These are phyloP conservation scores for Channa maculata DNA, from an alignment of 2,113 vertebrate species.

Conservation along the genomic window DNA sequence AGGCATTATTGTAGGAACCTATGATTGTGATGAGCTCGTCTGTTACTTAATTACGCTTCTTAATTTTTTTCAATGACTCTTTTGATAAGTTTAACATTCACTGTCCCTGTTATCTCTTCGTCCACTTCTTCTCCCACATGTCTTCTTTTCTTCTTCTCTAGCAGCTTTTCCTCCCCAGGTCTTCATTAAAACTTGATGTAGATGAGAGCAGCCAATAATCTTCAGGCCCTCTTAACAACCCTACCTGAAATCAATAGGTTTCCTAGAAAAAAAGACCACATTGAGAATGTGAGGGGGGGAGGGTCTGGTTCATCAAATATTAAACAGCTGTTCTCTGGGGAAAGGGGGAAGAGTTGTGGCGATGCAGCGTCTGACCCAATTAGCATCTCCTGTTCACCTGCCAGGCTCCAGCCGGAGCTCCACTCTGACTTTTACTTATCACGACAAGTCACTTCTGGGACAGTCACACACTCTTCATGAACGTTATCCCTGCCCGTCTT, in stretches of 20 bases:
- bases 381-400: slow-evolving; percentile 77
- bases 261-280: slow-evolving; percentile 36
- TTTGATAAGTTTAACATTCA: not conserved
- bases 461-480: slow-evolving; percentile 43
- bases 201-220: slow-evolving; percentile 83
- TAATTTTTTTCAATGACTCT: not conserved
- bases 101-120: not conserved
- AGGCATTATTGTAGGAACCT: no score
- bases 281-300: slow-evolving; percentile 21
- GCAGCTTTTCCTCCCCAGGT: slow-evolving; percentile 51
- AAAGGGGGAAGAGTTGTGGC: slow-evolving; percentile 51
- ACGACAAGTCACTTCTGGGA: slow-evolving; percentile 53
- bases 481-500: slow-evolving; percentile 18
- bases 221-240: slow-evolving; percentile 65
- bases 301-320: slow-evolving; percentile 80
- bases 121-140: not conserved
- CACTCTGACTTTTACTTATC: slow-evolving; percentile 47
- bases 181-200: slow-evolving; percentile 83
- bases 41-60: no score
- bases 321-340: slow-evolving; percentile 70
- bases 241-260: slow-evolving; percentile 81
- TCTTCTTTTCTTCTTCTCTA: slow-evolving; percentile 36
- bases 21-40: no score
- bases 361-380: slow-evolving; percentile 77
- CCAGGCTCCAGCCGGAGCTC: slow-evolving; percentile 53